Base-by-base conservation (phyloP, 92 coral and sea anemone genomes). In the Epizoanthus fatuus region DNA sequence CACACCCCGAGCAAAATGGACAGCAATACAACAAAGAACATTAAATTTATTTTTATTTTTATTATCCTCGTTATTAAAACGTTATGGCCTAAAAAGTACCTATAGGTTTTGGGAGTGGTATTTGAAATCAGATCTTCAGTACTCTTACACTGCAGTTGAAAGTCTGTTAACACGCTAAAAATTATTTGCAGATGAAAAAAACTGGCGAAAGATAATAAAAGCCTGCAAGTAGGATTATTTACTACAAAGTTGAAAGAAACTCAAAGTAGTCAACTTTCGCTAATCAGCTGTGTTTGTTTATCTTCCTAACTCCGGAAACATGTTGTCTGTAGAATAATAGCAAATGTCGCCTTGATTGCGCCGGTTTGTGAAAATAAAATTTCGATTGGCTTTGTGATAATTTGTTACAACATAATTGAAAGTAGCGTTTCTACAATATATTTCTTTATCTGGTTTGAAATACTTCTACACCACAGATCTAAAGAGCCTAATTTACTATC, bases 271-370 rank as follows among this genome's bases (percentile, higher is more conserved):
- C 16, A 63, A 25, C 11, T 49, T 10, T 49, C 9, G 53, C 11
- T 49, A 66, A 66, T 66, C 72, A 66, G 72, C 72, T 66, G 72
- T 66, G 49, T 66, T 66, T 66, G 72, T 37, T 25, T 13, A 66
- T 42, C 72, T 66, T 66, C 47, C 38, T 32, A 66, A 10, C 38
- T 38, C 47, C 47, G 22, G 49, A 66, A 66, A 35, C 29, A 42
- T 65, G 71, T 14, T 65, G 13, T 64, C 40, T 37, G 40, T 38
- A 10, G 69, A 22, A 66, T 42, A 66, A 66, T 37, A 14, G 6
- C 12, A 32, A 66, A 66, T 37, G 45, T 14, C 47, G n/a, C 22
- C 7, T 37, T 66, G 22, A 64, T 64, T 64, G 70, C 47, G n/a
- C n/a, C n/a, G n/a, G 37, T 64, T 16, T 64, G 70, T 4, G 17